Conservation (phyloP, 2,797 vertebrate genomes). For the Galago senegalensis region DNA sequence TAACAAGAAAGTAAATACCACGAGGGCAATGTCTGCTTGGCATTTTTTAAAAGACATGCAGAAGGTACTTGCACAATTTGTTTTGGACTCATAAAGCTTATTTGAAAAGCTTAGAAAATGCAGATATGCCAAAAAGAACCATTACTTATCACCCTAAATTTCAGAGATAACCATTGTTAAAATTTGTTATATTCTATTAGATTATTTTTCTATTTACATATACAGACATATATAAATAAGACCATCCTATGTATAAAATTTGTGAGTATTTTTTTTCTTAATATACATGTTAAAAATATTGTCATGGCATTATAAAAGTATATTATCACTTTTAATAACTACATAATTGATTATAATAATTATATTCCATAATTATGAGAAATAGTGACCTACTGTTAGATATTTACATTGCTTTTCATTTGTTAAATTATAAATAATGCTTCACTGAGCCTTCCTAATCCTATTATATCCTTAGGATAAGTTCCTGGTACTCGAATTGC, state of each 20-base stretch:
- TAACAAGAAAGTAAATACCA: slow-evolving; percentile 27
- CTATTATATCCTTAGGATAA: not conserved
- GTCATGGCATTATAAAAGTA: slow-evolving; percentile 1
- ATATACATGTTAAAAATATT: not conserved
- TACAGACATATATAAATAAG: not conserved
- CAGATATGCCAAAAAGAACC: not conserved
- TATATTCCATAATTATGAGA: not conserved
- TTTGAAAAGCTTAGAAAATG: slow-evolving; percentile 38
- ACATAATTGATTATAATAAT: not conserved
- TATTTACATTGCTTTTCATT: slow-evolving; percentile 12
- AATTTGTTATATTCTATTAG: not conserved
- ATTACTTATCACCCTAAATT: not conserved
- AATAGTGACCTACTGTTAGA: not conserved
- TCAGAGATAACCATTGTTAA: not conserved
- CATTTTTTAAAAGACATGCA: not conserved
- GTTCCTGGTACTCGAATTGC: not conserved
- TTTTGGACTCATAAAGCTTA: slow-evolving; percentile 14
- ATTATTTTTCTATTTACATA: not conserved
- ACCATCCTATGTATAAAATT: not conserved
- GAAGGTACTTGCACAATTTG: not conserved
- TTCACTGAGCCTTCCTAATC: not conserved
- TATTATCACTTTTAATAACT: not conserved
- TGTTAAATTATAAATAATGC: not conserved
- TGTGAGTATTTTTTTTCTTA: not conserved
- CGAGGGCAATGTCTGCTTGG: not conserved